Percentiles rank a stretch among this genome's conserved stretches.
These are phyloP conservation scores for Coboldia fuscipes DNA, from an alignment of 1,140 invertebrate species.

Conservation along the genomic window DNA sequence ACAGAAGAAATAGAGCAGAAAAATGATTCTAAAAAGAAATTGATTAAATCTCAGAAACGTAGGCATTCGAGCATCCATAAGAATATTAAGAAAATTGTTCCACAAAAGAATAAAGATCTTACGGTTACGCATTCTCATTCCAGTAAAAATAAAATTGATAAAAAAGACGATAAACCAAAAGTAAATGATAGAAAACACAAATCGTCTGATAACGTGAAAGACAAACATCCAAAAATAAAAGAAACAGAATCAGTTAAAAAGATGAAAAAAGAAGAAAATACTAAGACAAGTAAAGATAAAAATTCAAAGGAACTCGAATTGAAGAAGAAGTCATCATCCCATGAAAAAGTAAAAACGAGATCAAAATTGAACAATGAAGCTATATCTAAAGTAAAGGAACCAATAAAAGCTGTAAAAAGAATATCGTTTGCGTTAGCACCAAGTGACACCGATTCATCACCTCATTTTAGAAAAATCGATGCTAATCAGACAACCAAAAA, in stretches of 20 bases:
- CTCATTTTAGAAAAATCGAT: background rate
- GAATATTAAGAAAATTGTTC: no score
- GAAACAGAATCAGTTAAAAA: background rate
- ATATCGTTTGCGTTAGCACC: background rate
- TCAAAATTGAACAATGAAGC: constrained; percentile 5
- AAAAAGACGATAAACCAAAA: constrained; percentile 5
- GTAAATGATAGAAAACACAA: constrained; percentile 3
- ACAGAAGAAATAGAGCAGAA: constrained; percentile 9
- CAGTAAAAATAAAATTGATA: constrained; percentile 4
- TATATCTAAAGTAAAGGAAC: constrained; percentile 8
- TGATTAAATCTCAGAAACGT: no score
- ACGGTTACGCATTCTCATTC: constrained; percentile 6
- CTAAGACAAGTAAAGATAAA: background rate
- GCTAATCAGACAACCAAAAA: background rate
- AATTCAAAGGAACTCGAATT: background rate
- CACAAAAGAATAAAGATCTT: no score
- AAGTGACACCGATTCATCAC: background rate
- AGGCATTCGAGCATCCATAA: no score
- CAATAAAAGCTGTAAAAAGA: background rate
- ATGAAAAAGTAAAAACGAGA: constrained; percentile 6
- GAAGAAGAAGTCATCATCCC: background rate
- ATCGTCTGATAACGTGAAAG: constrained; percentile 18
- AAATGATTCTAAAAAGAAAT: constrained; percentile 8
- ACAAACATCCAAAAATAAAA: constrained; percentile 10
- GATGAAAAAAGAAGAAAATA: background rate